Percentiles rank a stretch among this genome's conserved stretches.
These are phyloP conservation scores for Oncorhynchus kisutch DNA, from an alignment of 2,113 vertebrate species.

Conservation along the genomic window DNA sequence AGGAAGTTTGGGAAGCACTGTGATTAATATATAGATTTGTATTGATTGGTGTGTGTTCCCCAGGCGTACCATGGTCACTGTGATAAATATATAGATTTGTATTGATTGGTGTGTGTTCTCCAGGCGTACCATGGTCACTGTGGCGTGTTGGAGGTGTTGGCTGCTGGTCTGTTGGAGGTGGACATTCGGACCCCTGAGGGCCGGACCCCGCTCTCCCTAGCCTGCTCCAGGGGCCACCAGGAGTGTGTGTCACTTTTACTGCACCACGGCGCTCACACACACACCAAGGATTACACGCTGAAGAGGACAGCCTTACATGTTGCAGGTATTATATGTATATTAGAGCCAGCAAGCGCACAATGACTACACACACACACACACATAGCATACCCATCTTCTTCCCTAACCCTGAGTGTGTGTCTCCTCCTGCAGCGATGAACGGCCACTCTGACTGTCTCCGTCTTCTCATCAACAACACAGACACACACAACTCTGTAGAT, in stretches of 20 bases:
- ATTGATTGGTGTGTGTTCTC: not conserved
- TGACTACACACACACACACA: not conserved
- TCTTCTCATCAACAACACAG: conserved; percentile 88
- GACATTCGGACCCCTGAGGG: conserved; percentile 91
- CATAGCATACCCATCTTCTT: not conserved
- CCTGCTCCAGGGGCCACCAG: conserved; percentile 90
- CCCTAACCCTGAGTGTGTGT: conserved; percentile 4
- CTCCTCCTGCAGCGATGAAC: conserved; percentile 80
- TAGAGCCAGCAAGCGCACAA: not conserved
- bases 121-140: conserved; percentile 96
- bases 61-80: conserved; percentile 96
- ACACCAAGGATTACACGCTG: conserved; percentile 88
- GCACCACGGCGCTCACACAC: conserved; percentile 91
- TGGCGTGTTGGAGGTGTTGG: conserved; percentile 89
- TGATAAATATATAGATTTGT: conserved; percentile 29
- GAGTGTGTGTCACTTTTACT: conserved; percentile 96
- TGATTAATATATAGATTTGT: not conserved
- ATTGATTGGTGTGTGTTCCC: not conserved
- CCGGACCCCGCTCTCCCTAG: conserved; percentile 89
- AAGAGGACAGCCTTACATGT: conserved; percentile 93
- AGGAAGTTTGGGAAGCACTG: not conserved
- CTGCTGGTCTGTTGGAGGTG: conserved; percentile 90
- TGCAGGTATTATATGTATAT: conserved; percentile 76
- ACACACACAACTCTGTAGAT: conserved; percentile 86
- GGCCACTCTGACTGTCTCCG: conserved; percentile 94